Base-by-base conservation (phyloP, 2,888 invertebrate species). In the Troides helena region DNA sequence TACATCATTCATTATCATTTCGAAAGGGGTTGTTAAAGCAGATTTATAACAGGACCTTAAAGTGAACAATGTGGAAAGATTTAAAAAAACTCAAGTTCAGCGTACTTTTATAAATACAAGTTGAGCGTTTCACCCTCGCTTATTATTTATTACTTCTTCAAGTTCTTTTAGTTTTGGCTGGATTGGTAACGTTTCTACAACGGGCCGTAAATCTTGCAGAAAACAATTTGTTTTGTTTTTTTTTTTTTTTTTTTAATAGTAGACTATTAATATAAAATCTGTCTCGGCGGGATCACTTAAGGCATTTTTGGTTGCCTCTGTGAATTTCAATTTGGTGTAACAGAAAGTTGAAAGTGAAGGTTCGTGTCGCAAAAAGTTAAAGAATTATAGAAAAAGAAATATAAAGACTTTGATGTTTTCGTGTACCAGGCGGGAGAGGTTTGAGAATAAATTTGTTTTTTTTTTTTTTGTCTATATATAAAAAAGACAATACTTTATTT, bases 211-310 rank as follows among this genome's bases (percentile, higher is more conserved):
- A 70, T 70, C 70, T 70, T 36, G 21, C 57, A 58, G 59, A 60
- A 64, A 67, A 67, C 70, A 70, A 70, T 70, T 67, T 64, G 67
- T 70, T 46, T 61, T 64, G 39, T 17, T 60, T 64, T 70, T 65
- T 64, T 50, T 8, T 64, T 67, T 70, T 64, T 50, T n/a, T 64
- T 67, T 70, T 70, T 70, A 59, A 66, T 58, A 67, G 60, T 36
- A 60, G 63, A 70, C 67, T 67, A 67, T 67, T 70, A 70, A 70
- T 65, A 67, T 56, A 70, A 46, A 67, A 70, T 67, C 70, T 70
- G 67, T 70, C 70, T 70, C 60, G 60, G 67, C 21, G 36, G 67
- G 61, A 70, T 70, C 67, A 61, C 65, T 70, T 67, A 64, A 70
- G 57, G 65, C 64, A 67, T 70, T 70, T 70, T 70, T 61, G 64